A percentile compares a stretch with the other conserved stretches of the same genome.
phyloP scores from a whole-genome alignment of 1,140 invertebrate species.

The Lasioglossum albipes region DNA sequence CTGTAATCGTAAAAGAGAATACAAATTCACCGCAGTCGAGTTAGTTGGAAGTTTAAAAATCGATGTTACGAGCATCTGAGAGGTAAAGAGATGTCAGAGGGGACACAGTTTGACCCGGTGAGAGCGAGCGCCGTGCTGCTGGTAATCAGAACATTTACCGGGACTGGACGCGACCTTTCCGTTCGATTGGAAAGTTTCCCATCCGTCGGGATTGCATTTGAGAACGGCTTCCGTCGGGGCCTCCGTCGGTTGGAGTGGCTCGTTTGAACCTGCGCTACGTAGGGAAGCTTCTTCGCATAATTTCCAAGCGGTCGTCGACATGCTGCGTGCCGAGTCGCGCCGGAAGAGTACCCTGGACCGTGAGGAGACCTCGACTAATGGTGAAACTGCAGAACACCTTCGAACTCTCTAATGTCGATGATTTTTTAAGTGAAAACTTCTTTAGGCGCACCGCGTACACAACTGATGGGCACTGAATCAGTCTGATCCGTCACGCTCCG shows the following conservation, averaged over 20 bases:
- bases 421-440: too few relatives aligned
- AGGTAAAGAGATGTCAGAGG: background rate
- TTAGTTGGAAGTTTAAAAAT: background rate
- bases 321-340: too few relatives aligned
- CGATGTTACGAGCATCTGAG: background rate
- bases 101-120: background rate
- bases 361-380: too few relatives aligned
- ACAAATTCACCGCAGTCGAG: too few relatives aligned
- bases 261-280: constrained; percentile 8
- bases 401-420: too few relatives aligned
- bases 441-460: too few relatives aligned
- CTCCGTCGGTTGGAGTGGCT: background rate
- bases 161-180: background rate
- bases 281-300: constrained; percentile 48
- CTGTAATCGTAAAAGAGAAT: too few relatives aligned
- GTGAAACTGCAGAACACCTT: too few relatives aligned
- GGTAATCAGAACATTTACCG: constrained; percentile 35
- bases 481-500: too few relatives aligned
- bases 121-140: background rate
- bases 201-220: constrained; percentile 20
- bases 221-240: constrained; percentile 10
- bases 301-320: constrained; percentile 27
- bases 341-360: background rate
- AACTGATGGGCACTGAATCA: too few relatives aligned
- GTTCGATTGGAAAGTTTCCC: constrained; percentile 37